Evolutionary conservation across 92 coral and sea anemone genomes (phyloP).

Genomic region (Metridium senile): DNA sequence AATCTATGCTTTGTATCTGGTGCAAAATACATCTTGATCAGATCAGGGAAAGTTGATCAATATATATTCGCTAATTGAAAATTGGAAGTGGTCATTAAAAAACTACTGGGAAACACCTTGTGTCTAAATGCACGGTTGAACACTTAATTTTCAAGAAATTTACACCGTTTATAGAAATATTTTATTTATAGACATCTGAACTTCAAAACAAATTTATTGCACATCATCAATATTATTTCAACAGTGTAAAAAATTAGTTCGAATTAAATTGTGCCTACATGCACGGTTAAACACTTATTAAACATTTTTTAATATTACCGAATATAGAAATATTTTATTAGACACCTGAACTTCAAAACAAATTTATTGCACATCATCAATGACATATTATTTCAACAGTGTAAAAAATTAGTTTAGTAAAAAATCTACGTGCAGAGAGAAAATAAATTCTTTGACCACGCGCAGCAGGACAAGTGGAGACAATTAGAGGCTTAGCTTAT

Average conservation of each 20-base stretch:
- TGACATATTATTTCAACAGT: neutral
- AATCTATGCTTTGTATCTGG: neutral
- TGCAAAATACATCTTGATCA: neutral
- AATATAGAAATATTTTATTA: too few species aligned
- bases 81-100: neutral
- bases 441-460: neutral
- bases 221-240: too few species aligned
- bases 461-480: neutral
- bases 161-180: too few species aligned
- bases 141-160: neutral
- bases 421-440: neutral
- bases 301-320: too few species aligned
- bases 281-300: too few species aligned
- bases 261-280: too few species aligned
- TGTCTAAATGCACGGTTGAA: neutral
- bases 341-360: neutral
- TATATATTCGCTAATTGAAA: neutral
- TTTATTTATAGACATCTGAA: neutral
- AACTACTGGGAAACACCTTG: neutral
- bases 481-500: neutral
- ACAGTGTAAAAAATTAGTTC: neutral
- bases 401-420: neutral
- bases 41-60: neutral
- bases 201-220: neutral
- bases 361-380: too few species aligned